These are phyloP conservation scores for Phymatocera aterrima DNA, from an alignment of 2,888 invertebrate species.

Conservation along the genomic window DNA sequence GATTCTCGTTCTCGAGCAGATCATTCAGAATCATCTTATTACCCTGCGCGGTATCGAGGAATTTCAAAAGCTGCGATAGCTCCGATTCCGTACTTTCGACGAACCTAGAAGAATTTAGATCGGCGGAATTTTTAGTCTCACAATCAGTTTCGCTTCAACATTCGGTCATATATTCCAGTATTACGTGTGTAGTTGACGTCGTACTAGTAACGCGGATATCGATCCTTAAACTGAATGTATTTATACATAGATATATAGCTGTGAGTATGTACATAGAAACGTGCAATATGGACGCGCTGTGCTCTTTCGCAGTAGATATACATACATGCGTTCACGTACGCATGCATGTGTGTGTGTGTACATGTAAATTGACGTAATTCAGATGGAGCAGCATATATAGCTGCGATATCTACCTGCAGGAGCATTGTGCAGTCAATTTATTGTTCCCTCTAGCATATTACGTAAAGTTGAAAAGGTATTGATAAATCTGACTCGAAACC, in stretches of 20 bases:
- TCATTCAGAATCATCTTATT: no score
- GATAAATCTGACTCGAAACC: neutral
- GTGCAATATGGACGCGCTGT: neutral
- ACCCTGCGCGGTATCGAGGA: no score
- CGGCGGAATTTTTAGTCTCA: neutral
- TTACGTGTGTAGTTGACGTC: no score
- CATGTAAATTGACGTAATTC: constrained; percentile 4
- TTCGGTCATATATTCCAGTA: neutral
- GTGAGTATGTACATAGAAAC: neutral
- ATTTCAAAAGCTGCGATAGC: no score
- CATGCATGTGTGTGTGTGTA: no score
- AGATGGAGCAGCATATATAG: neutral
- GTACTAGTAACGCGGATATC: no score
- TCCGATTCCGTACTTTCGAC: no score
- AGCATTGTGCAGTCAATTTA: constrained; percentile 10
- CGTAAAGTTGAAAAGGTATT: constrained; percentile 33
- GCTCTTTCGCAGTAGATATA: neutral
- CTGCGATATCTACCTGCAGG: neutral
- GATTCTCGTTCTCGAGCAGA: neutral
- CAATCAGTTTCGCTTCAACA: neutral
- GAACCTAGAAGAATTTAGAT: no score
- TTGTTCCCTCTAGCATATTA: neutral
- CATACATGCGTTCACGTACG: no score
- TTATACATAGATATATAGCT: no score
- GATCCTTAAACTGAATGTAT: neutral